A percentile compares a stretch with the other conserved stretches of the same genome.
Evolutionary conservation across 2,113 vertebrate species (phyloP).

Genomic region (Euleptes europaea): DNA sequence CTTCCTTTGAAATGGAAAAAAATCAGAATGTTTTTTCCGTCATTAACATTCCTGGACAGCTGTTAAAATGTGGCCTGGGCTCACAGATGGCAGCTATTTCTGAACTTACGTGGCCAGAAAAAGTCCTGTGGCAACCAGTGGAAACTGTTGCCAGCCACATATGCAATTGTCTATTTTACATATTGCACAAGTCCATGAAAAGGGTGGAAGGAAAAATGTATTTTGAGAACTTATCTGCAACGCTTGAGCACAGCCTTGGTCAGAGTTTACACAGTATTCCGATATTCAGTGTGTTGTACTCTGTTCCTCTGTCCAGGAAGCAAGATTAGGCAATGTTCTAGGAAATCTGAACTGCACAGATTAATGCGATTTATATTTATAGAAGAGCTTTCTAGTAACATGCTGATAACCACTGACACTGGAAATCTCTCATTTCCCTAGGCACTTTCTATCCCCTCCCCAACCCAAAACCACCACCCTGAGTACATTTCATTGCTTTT

Average conservation of each 20-base stretch:
- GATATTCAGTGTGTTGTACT: slow-evolving; percentile 1
- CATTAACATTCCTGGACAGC: neutral
- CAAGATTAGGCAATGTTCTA: slow-evolving; percentile 35
- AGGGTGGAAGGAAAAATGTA: neutral
- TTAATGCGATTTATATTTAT: slow-evolving; percentile 43
- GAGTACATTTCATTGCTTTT: slow-evolving; percentile 45
- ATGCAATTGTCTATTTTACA: neutral
- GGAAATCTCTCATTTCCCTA: slow-evolving; percentile 47
- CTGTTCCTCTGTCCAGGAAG: slow-evolving; percentile 45
- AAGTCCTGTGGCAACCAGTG: neutral
- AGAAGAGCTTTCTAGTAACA: slow-evolving; percentile 31
- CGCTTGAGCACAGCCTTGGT: neutral
- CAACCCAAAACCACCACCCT: slow-evolving; percentile 30
- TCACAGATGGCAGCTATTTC: neutral
- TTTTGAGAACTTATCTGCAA: neutral
- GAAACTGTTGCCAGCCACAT: neutral
- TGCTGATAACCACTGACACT: slow-evolving; percentile 43
- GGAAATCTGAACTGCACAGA: slow-evolving; percentile 60
- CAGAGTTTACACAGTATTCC: slow-evolving; percentile 31
- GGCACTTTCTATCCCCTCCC: slow-evolving; percentile 13
- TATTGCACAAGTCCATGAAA: neutral
- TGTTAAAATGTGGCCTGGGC: neutral
- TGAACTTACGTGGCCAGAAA: neutral
- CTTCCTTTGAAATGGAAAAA: neutral
- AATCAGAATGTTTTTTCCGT: slow-evolving; percentile 12